These are phyloP conservation scores for Drosophila anomelani DNA, from an alignment of 2,888 invertebrate genomes.

Conservation along the genomic window DNA sequence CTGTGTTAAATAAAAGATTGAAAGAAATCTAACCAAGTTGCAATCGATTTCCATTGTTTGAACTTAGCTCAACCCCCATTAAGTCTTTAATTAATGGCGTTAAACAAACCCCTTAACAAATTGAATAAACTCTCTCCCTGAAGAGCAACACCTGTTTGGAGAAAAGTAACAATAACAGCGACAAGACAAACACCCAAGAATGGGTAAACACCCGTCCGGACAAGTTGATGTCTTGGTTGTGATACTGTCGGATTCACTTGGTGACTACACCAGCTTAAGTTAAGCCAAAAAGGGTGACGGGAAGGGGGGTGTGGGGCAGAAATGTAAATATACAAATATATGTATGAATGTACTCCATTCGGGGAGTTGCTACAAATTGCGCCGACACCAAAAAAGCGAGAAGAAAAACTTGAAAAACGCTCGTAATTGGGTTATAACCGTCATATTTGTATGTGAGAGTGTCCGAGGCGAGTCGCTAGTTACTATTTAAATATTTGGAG, in stretches of 20 bases:
- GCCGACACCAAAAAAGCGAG: constrained; percentile 64
- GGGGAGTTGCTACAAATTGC: constrained; percentile 52
- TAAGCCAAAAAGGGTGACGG: neutral
- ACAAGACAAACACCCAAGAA: constrained; percentile 29
- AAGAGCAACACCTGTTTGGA: constrained; percentile 28
- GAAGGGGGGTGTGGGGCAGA: neutral
- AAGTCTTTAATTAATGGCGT: neutral
- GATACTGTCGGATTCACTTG: constrained; percentile 56
- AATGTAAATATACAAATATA: constrained; percentile 15
- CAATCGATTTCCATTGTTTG: neutral
- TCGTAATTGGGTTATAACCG: constrained; percentile 75
- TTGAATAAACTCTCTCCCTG: constrained; percentile 1
- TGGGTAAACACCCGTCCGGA: constrained; percentile 29
- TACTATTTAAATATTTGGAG: constrained; percentile 41
- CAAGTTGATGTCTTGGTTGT: constrained; percentile 56
- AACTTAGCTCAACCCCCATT: neutral
- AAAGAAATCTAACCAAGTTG: neutral
- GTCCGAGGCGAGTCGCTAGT: constrained; percentile 25
- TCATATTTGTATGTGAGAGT: constrained; percentile 46
- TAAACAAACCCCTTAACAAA: constrained; percentile 8
- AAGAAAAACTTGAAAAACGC: constrained; percentile 65
- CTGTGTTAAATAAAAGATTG: neutral
- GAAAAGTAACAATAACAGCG: constrained; percentile 34
- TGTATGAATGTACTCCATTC: constrained; percentile 11
- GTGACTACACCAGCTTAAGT: constrained; percentile 30